Base-by-base conservation (phyloP, 2,888 invertebrate species). In the Dascillus cervinus region DNA sequence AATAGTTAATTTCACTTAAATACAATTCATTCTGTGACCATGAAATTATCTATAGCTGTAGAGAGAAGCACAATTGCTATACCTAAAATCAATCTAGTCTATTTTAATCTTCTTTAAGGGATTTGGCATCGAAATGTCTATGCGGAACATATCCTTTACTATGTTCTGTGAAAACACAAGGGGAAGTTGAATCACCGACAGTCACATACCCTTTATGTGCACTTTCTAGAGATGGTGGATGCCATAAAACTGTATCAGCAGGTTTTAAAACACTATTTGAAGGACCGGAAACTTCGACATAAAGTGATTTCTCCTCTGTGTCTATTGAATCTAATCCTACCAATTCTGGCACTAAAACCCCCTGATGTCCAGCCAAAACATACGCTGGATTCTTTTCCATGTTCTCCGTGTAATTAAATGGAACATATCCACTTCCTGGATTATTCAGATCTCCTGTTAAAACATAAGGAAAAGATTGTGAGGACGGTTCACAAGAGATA, bases 101-200 rank as follows among this genome's bases (percentile, higher is more conserved):
- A 32, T 6, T 29, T 52, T 53, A 59, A 36, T 59, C 58, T 39
- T 59, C 58, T 34, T 59, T 58, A 21, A 59, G 37, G 13, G 55
- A 43, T 44, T 59, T 59, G 17, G 44, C 47, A 27, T 58, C 57
- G 36, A 58, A 56, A 30, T 54, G 52, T 42, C 52, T 52, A 42
- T 59, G 60, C 4, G 58, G 55, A 12, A 60, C 53, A 37, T 60
- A 60, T 6, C 56, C 11, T 22, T 25, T 32, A 19, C 13, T 25
- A 6, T 23, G n/a, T 4, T 38, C 38, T 4, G 14, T 8, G 11
- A 17, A n/a, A 23, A 17, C 13, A 10, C 29, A 17, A 12, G 32
- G 47, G 6, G 49, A 43, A 3, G 43, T 33, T 3, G 42, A 38
- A 29, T 55, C 55, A 3, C 56, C 56, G 4, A 55, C 52, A 11